Percentiles rank a stretch among this genome's conserved stretches.
phyloP scores from a whole-genome alignment of 2,888 invertebrate genomes.

The Ormyrus pomaceus region DNA sequence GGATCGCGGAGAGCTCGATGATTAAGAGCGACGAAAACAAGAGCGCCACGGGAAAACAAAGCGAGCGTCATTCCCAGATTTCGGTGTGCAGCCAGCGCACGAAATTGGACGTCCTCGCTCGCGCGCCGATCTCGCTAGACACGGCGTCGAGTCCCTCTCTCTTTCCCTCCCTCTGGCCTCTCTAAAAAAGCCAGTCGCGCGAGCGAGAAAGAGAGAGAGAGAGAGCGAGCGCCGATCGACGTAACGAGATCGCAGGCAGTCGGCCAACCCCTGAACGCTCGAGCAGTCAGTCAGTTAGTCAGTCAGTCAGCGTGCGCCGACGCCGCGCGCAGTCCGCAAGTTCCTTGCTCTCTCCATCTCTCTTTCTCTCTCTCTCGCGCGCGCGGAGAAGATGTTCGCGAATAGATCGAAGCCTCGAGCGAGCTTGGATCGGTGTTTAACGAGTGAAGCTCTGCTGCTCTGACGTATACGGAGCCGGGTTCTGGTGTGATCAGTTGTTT shows the following conservation, averaged over 20 bases:
- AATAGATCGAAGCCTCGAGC: too few species aligned
- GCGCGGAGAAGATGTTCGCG: too few species aligned
- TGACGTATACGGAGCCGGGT: too few species aligned
- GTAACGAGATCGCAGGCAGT: conserved; percentile 15
- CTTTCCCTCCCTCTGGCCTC: neutral
- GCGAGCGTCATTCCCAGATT: too few species aligned
- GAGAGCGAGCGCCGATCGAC: neutral
- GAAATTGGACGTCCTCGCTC: neutral
- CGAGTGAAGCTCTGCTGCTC: too few species aligned
- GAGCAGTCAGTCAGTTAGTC: too few species aligned
- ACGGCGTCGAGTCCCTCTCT: conserved; percentile 19
- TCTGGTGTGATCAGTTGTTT: too few species aligned
- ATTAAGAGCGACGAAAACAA: too few species aligned
- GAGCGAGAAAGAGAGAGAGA: neutral
- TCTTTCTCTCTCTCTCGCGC: neutral
- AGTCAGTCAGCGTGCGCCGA: too few species aligned
- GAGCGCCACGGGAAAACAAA: too few species aligned
- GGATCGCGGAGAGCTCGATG: too few species aligned
- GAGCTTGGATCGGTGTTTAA: too few species aligned
- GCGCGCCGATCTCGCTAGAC: conserved; percentile 20
- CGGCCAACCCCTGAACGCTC: conserved; percentile 16
- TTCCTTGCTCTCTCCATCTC: neutral
- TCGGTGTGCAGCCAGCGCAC: neutral
- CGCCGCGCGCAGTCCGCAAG: neutral
- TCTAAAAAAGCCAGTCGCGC: neutral